Evolutionary conservation across 1,140 invertebrate species (phyloP).

Genomic region (Lineus longissimus): DNA sequence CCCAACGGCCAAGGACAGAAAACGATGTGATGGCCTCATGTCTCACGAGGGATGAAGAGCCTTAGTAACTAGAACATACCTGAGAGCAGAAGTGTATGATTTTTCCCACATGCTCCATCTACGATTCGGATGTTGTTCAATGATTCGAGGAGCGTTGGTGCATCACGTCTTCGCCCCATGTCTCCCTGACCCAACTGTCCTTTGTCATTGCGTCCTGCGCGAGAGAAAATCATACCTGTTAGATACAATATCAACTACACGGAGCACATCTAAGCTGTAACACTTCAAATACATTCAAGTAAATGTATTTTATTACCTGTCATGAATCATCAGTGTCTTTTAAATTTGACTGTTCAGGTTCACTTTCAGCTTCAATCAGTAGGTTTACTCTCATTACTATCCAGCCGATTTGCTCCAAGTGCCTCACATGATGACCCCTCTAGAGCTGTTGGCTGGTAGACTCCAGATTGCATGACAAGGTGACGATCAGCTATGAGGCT

Average conservation of each 20-base stretch:
- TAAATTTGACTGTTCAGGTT: neutral
- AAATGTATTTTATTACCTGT: neutral
- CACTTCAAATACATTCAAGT: neutral
- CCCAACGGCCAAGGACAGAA: neutral
- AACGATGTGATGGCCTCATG: neutral
- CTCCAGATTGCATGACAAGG: too few species aligned
- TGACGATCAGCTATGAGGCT: too few species aligned
- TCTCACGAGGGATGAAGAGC: neutral
- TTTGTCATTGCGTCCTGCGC: conserved; percentile 71
- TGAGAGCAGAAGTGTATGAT: conserved; percentile 84
- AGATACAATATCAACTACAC: neutral
- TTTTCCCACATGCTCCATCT: conserved; percentile 77
- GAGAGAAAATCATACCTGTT: neutral
- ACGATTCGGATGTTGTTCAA: conserved; percentile 76
- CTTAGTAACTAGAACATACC: conserved; percentile 55
- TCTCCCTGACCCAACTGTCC: conserved; percentile 86
- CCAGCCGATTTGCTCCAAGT: too few species aligned
- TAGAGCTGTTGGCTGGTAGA: too few species aligned
- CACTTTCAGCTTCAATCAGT: neutral
- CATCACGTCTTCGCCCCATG: conserved; percentile 65
- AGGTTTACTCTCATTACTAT: neutral
- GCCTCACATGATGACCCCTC: too few species aligned
- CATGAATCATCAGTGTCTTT: neutral
- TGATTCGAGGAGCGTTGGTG: conserved; percentile 70
- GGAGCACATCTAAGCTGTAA: neutral